A percentile compares a stretch with the other conserved stretches of the same genome.
phyloP scores from a whole-genome alignment of 1,140 invertebrate genomes.

The Acyrthosiphon pisum region DNA sequence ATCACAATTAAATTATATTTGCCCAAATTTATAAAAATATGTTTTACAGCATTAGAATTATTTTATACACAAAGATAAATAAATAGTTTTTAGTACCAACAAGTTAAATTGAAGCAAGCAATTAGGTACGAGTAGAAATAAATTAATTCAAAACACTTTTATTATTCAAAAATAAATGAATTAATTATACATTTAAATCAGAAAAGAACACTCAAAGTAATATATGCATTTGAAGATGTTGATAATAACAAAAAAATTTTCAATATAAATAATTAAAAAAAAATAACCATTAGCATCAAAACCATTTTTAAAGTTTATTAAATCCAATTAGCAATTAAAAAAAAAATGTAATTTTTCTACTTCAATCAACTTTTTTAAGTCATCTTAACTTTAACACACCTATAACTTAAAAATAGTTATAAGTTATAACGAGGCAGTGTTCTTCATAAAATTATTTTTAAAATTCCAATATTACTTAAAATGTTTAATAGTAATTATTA shows the following conservation, averaged over 20 bases:
- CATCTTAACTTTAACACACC: neutral
- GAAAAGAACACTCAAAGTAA: neutral
- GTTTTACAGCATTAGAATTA: neutral
- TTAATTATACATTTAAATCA: neutral
- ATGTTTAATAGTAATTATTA: no score
- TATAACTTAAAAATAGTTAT: neutral
- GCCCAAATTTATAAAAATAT: neutral
- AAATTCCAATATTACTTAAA: neutral
- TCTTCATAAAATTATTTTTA: neutral
- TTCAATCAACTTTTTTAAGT: neutral
- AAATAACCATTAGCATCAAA: neutral
- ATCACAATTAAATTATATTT: neutral
- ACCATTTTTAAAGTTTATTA: neutral
- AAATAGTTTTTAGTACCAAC: neutral
- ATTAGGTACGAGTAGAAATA: neutral
- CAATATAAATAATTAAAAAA: neutral
- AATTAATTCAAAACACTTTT: neutral
- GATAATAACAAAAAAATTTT: neutral
- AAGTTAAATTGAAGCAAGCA: neutral
- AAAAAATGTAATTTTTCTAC: neutral
- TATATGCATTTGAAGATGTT: neutral
- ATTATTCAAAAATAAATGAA: neutral
- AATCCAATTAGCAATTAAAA: neutral
- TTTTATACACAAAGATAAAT: neutral
- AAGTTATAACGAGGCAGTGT: neutral